phyloP scores from a whole-genome alignment of 1,140 invertebrate species.

The Drosophila ironensis region DNA sequence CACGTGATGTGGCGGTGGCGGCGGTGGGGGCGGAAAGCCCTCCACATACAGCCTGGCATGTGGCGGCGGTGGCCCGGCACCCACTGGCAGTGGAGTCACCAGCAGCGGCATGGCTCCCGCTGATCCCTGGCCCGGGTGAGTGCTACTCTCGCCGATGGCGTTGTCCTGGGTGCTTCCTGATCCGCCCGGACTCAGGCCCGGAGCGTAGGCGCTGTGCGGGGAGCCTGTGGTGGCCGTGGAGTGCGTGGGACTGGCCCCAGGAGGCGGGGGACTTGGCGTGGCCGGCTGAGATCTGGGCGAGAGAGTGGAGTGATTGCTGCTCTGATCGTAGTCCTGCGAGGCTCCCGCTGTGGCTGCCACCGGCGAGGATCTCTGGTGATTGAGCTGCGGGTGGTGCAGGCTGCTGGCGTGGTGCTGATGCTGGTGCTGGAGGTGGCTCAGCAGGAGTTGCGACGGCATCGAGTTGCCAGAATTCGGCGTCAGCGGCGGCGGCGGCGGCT shows the following conservation, averaged over 20 bases:
- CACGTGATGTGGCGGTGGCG: constrained; percentile 49
- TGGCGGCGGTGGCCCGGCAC: constrained; percentile 17
- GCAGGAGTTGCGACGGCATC: constrained; percentile 69
- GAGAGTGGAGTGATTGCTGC: constrained; percentile 65
- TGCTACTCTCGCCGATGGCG: constrained; percentile 12
- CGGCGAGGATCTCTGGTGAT: constrained; percentile 17
- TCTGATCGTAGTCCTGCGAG: constrained; percentile 56
- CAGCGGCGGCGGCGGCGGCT: constrained; percentile 60
- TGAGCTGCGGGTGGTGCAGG: constrained; percentile 51
- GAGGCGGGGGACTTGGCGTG: constrained; percentile 45
- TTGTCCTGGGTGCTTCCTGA: constrained; percentile 2
- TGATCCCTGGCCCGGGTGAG: constrained; percentile 1
- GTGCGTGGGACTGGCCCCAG: constrained; percentile 54
- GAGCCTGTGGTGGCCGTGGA: constrained; percentile 65
- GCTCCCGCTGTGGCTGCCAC: constrained; percentile 2
- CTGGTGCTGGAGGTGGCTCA: constrained; percentile 76
- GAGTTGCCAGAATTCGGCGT: constrained; percentile 28
- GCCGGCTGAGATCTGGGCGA: constrained; percentile 61
- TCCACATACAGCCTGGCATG: constrained; percentile 66
- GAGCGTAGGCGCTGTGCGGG: constrained; percentile 53
- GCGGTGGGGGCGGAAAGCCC: constrained; percentile 33
- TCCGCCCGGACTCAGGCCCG: constrained; percentile 44
- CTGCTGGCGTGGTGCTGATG: constrained; percentile 39
- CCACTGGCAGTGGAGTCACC: constrained; percentile 64
- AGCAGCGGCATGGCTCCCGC: constrained; percentile 51